phyloP scores from a whole-genome alignment of 2,113 vertebrate genomes.

The Glaucidium brasilianum region DNA sequence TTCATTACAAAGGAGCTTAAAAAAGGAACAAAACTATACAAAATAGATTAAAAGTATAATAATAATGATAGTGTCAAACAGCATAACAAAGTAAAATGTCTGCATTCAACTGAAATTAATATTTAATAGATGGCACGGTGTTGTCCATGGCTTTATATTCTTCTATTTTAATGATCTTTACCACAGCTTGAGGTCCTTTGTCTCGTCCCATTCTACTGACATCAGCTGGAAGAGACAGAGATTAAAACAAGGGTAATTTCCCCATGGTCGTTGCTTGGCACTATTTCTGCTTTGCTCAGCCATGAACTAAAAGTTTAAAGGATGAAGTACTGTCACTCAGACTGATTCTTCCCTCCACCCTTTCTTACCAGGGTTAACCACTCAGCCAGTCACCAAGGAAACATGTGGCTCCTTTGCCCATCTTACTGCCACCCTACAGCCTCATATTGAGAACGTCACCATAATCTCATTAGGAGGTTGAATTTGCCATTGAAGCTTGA shows the following conservation, averaged over 20 bases:
- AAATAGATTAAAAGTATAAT: neutral
- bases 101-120: conserved; percentile 16
- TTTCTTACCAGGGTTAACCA: conserved; percentile 18
- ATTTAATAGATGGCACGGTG: neutral
- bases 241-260: conserved; percentile 46
- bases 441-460: neutral
- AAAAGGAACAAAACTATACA: neutral
- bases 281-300: conserved; percentile 48
- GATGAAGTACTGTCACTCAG: conserved; percentile 7
- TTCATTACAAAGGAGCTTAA: neutral
- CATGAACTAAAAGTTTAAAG: neutral
- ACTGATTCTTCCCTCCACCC: neutral
- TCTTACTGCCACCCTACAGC: neutral
- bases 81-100: neutral
- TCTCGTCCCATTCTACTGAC: conserved; percentile 37
- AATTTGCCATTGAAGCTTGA: conserved; percentile 54
- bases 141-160: neutral
- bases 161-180: conserved; percentile 41
- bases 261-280: conserved; percentile 16
- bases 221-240: conserved; percentile 39
- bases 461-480: conserved; percentile 45
- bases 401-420: neutral
- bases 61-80: neutral
- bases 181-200: conserved; percentile 51
- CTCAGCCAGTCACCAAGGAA: conserved; percentile 46